phyloP scores from a whole-genome alignment of 2,888 invertebrate genomes.

The Alsophila aescularia region DNA sequence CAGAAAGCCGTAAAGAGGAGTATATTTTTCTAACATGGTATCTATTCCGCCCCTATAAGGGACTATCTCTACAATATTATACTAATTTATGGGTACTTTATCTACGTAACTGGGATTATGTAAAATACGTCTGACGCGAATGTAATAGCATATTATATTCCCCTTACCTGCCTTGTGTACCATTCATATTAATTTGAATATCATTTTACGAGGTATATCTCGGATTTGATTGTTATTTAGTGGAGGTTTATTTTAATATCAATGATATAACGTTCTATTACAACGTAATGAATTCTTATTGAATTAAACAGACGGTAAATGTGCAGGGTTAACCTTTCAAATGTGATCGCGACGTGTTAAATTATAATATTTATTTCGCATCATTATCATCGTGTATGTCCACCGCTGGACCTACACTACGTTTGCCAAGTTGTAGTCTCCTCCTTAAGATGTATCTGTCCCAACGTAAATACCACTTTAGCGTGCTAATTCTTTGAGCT shows the following conservation, averaged over 20 bases:
- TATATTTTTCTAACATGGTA: neutral
- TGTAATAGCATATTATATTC: constrained; percentile 35
- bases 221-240: constrained; percentile 24
- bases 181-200: constrained; percentile 34
- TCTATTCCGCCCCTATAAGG: constrained; percentile 10
- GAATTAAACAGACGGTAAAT: too few relatives aligned
- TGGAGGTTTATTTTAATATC: constrained; percentile 4
- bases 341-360: too few relatives aligned
- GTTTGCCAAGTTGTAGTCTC: too few relatives aligned
- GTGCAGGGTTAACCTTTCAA: too few relatives aligned
- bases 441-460: too few relatives aligned
- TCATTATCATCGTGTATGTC: too few relatives aligned
- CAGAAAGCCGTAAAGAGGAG: neutral
- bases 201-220: constrained; percentile 24
- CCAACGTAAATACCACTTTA: too few relatives aligned
- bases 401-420: too few relatives aligned
- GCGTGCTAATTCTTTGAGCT: too few relatives aligned
- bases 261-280: neutral
- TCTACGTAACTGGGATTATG: constrained; percentile 32
- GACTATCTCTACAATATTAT: constrained; percentile 17
- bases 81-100: constrained; percentile 27
- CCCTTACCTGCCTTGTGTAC: constrained; percentile 31
- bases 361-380: too few relatives aligned
- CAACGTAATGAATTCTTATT: too few relatives aligned
- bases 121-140: constrained; percentile 28